Base-by-base conservation (phyloP, 2,797 vertebrate species). In the Setipinna tenuifilis region DNA sequence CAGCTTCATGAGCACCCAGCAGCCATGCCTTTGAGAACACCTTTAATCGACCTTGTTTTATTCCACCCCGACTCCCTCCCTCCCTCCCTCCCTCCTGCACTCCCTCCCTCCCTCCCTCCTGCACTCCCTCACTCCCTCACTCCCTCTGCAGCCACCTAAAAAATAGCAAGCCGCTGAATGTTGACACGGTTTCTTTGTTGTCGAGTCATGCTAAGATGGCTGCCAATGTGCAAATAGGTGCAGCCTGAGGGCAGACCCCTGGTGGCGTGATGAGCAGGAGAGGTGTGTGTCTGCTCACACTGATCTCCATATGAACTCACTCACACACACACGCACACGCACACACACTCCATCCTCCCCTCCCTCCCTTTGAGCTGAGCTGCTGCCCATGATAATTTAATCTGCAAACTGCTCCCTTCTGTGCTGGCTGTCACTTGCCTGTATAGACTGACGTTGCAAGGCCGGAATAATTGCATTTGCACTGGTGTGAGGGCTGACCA, bases 381-480 rank as follows among this genome's bases (percentile, higher is more conserved):
- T 87, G 85, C 90, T 91, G 90, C 90, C 91, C 90, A 92, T 91
- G 93, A 94, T 95, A 94, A 95, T 95, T 93, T 91, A 95, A 94
- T 95, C 93, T 90, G 85, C 88, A 86, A 85, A 31, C 81, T 81
- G 91, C 93, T 91, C 92, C 35, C 91, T 92, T 95, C 91, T 92
- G 89, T 93, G 90, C 91, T 91, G 88, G 91, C 92, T 94, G 94
- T 95, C 94, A 94, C 93, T 90, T 90, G 91, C 86, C 81, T 92
- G 91, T 93, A 93, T 93, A 90, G 90, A 88, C 90, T 94, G 94
- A 95, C 93, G 95, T 93, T 94, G 95, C 93, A 92, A 94, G 92
- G 86, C 89, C 92, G 91, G 93, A 90, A 93, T 95, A 95, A 95
- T 95, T 94, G 94, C 92, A 94, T 95, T 96, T 95, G 82, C 68